These are phyloP conservation scores for Macrotis lagotis DNA, from an alignment of 2,113 vertebrate genomes.

Conservation along the genomic window DNA sequence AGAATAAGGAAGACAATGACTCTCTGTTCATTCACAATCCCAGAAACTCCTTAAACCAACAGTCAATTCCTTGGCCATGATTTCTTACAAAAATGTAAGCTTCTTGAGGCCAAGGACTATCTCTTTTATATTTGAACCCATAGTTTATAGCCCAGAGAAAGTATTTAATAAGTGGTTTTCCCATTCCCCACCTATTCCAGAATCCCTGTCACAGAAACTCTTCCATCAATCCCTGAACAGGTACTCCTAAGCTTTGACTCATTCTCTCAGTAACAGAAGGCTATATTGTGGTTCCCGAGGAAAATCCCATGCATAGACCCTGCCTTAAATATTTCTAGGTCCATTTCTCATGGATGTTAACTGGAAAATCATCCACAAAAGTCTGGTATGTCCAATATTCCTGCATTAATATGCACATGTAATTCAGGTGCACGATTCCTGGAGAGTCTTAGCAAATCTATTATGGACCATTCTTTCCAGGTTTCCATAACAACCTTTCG, in stretches of 20 bases:
- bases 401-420: background rate
- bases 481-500: conserved; percentile 2
- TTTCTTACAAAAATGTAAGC: background rate
- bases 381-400: background rate
- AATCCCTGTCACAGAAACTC: background rate
- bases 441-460: background rate
- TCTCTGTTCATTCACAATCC: background rate
- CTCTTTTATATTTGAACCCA: background rate
- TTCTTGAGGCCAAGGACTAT: background rate
- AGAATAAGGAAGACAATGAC: background rate
- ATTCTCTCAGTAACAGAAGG: background rate
- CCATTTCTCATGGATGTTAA: background rate
- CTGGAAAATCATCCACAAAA: background rate
- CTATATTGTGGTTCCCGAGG: background rate
- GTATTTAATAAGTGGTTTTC: background rate
- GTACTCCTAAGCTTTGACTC: background rate
- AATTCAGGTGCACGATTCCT: background rate
- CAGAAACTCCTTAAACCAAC: background rate
- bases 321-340: background rate
- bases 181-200: background rate
- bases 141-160: background rate
- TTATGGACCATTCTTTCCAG: background rate
- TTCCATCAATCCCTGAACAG: background rate
- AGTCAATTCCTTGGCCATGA: background rate
- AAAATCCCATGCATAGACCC: background rate